Evolutionary conservation across 2,888 invertebrate species (phyloP), one percentile per base, ranked within the genome.

Genomic region (Hyposoter didymator): DNA sequence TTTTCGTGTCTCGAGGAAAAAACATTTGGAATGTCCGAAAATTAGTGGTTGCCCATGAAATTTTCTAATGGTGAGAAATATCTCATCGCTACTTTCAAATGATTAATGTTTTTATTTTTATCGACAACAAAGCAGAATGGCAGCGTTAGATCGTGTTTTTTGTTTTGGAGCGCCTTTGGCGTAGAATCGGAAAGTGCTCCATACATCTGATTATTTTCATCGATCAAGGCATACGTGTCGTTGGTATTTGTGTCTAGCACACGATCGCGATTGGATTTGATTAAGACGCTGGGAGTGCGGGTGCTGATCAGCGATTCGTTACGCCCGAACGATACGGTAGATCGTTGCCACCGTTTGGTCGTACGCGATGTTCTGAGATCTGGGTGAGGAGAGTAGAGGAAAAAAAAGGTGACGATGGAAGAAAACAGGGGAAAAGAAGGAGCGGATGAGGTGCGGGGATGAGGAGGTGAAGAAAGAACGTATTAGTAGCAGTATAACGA

Each of bases 221-320:
- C 39, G 39, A 39, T 10, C 10, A 10, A 39, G 8, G 39, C 8
- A 70, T 52, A 35, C n/a, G 28, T n/a, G 35, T 47, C 52, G 14
- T n/a, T 8, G 14, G 39, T 45, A 43, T 12, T 22, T 67, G 1
- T 52, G 39, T 32, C 64, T 32, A 19, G 55, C 72, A 28, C 52
- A 73, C 64, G 78, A 64, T 22, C 47, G 45, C 66, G 73, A 47
- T 59, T 49, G 69, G 59, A 70, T 80, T 80, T 70, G 70, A 82
- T 85, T 78, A 62, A 82, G 73, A 35, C 43, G 35, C 14, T 49
- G n/a, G 12, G 67, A 80, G 72, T 67, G 66, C 73, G 72, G 69
- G 67, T 73, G 59, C 73, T 76, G 83, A 85, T 80, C 76, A 82
- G 70, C 75, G 67, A 82, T 85, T 82, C 82, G 85, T 85, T 85